phyloP scores from a whole-genome alignment of 2,113 vertebrate species.

The Haemorhous mexicanus region DNA sequence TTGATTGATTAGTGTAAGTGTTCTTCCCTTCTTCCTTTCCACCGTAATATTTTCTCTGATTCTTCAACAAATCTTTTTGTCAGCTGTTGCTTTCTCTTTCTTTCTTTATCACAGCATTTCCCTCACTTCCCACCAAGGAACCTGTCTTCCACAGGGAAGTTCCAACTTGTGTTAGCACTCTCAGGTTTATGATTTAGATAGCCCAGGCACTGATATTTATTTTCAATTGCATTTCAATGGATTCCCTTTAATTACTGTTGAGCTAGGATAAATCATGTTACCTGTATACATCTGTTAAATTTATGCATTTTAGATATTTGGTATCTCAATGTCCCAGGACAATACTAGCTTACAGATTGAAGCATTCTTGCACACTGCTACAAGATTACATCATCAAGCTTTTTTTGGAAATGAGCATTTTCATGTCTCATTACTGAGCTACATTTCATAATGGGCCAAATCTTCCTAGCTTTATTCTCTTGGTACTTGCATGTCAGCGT shows the following conservation, averaged over 20 bases:
- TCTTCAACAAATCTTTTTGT: neutral
- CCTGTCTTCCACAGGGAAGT: neutral
- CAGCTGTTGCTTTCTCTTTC: neutral
- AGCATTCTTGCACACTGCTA: neutral
- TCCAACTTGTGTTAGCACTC: neutral
- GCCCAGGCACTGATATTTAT: neutral
- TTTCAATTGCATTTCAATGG: neutral
- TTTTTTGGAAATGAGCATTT: neutral
- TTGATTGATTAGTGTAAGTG: neutral
- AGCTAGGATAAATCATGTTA: neutral
- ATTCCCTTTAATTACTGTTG: neutral
- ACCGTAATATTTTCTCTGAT: neutral
- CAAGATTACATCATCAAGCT: neutral
- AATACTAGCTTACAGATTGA: neutral
- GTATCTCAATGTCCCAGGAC: neutral
- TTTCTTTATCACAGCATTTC: neutral
- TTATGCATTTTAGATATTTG: neutral
- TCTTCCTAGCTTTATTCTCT: neutral
- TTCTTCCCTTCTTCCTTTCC: neutral
- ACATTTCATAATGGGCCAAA: neutral
- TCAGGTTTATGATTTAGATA: neutral
- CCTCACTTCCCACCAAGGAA: neutral
- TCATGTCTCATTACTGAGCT: neutral
- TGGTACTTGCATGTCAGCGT: neutral
- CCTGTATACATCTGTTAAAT: neutral